Evolutionary conservation across 1,140 invertebrate species (phyloP).

Genomic region (Temnothorax curvispinosus): DNA sequence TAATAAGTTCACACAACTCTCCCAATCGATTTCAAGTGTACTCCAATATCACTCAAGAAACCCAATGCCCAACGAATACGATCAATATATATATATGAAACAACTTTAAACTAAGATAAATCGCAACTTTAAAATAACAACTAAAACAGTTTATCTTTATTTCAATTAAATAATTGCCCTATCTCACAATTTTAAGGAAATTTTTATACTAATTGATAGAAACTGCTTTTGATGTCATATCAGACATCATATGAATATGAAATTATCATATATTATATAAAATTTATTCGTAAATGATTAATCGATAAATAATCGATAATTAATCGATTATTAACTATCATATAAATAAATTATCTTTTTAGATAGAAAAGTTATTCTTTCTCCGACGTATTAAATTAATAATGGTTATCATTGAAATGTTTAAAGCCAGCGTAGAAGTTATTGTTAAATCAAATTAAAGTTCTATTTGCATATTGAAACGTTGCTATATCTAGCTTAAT

Average conservation of each 20-base stretch:
- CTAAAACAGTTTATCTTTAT: background rate
- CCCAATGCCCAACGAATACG: background rate
- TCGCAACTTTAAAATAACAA: background rate
- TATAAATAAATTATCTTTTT: background rate
- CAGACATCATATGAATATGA: too few species aligned
- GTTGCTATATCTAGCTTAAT: background rate
- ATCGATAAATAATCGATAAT: background rate
- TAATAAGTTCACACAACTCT: background rate
- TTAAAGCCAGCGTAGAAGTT: background rate
- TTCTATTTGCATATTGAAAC: background rate
- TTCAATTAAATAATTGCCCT: background rate
- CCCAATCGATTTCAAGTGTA: background rate
- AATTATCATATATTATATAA: background rate
- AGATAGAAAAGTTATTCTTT: background rate
- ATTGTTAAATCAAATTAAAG: background rate
- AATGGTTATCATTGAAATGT: background rate
- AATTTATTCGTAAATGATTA: background rate
- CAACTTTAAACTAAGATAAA: background rate
- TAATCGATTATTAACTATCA: background rate
- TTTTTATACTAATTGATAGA: background rate
- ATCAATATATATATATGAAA: background rate
- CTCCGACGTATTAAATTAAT: background rate
- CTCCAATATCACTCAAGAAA: slow-evolving; percentile 1
- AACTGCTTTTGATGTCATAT: background rate
- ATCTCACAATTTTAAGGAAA: background rate